phyloP scores from a whole-genome alignment of 2,797 vertebrate genomes.

The Melanotaenia boesemani region DNA sequence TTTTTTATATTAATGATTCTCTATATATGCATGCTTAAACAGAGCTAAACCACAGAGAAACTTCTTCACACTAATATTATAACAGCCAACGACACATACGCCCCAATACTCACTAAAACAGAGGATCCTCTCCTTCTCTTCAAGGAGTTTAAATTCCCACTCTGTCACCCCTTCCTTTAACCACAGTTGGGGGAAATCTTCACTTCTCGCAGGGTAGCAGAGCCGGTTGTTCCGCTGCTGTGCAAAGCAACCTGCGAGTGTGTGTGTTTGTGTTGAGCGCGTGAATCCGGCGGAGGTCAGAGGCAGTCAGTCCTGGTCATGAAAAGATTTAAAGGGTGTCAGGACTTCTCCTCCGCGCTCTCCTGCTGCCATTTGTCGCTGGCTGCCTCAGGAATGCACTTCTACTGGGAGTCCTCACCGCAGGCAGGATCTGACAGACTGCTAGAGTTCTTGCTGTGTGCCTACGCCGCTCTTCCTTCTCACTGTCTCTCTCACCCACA shows the following conservation, averaged over 20 bases:
- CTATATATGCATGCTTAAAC: constrained; percentile 2
- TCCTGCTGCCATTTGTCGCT: constrained; percentile 45
- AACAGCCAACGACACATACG: constrained; percentile 41
- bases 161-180: constrained; percentile 14
- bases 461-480: constrained; percentile 69
- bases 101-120: constrained; percentile 69
- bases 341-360: constrained; percentile 25
- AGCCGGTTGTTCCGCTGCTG: constrained; percentile 56
- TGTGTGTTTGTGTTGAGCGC: constrained; percentile 17
- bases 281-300: constrained; percentile 62
- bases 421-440: constrained; percentile 72
- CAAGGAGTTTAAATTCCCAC: constrained; percentile 28
- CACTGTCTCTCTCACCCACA: constrained; percentile 72
- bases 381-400: constrained; percentile 79
- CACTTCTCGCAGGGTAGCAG: constrained; percentile 53
- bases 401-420: constrained; percentile 76
- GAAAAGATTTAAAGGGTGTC: constrained; percentile 53
- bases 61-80: constrained; percentile 48
- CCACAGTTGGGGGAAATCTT: constrained; percentile 57
- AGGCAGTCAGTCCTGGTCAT: constrained; percentile 50
- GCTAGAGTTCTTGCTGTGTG: constrained; percentile 51
- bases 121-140: constrained; percentile 41
- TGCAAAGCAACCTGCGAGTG: constrained; percentile 28
- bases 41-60: constrained; percentile 43
- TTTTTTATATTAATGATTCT: not conserved